Base-by-base conservation (phyloP, 1,140 invertebrate species). In the Coelopa frigida region DNA sequence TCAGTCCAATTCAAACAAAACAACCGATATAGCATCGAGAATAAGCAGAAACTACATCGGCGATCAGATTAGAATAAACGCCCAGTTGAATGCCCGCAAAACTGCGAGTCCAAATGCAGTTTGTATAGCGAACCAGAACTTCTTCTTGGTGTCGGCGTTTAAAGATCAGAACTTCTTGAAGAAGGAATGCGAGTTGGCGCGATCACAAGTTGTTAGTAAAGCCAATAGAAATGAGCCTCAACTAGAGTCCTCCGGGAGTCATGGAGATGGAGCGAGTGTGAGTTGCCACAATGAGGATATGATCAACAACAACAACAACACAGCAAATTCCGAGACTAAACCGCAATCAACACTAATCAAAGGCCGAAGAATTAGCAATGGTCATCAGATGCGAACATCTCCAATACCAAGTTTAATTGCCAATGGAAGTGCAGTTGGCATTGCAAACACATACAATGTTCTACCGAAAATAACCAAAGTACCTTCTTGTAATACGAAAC, bases 111-210 rank as follows among this genome's bases (percentile, higher is more conserved):
- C 44, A 22, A 50, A 67, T 55, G 56, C 62, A 0, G 62, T 66
- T 36, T 53, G 62, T 4, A 41, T 47, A 11, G 62, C 62, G 31
- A 67, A 67, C 57, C 57, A 61, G 29, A 53, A 53, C 7, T 67
- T 59, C 36, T 67, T 67, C 20, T 46, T 63, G 11, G 46, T 66
- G 2, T 50, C 60, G 32, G 55, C 46, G 40, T 68, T 53, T 48
- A 57, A 61, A 49, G 62, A 68, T 53, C 53, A 58, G 22, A 56
- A 53, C 17, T 69, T 69, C 37, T 50, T 69, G 0, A 64, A 62
- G 52, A 58, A 54, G 36, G 66, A 69, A 50, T 69, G 61, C 47
- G 66, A 62, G 29, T 41, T 68, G 52, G 66, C 66, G n/a, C 59
- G 61, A 39, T 55, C 62, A n/a, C 66, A 65, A 53, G 56, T 68